Evolutionary conservation across 2,113 vertebrate species (phyloP), one percentile per base, ranked within the genome.

Genomic region (Pterocles burchelli): DNA sequence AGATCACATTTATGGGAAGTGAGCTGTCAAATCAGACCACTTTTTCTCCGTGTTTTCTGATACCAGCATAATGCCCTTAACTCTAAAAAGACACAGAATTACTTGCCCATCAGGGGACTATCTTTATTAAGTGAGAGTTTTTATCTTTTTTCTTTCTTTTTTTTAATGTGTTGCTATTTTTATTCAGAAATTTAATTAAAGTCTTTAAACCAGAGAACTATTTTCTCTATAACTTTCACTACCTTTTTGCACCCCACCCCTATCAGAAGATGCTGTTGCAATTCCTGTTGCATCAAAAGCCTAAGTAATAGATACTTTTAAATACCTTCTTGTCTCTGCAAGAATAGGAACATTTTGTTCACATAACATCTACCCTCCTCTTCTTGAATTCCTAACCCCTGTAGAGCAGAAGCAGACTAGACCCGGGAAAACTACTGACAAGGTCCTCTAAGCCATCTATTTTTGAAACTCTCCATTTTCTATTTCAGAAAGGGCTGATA

Each of bases 191-290:
- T 78, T 66, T 72, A 46, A 62, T 36, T 3, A 72, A 87, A 66
- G 26, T 46, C 2, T 62, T 63, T 62, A 48, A 79, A 76, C 1
- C 6, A 66, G 7, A 66, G 61, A 66, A 62, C 9, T 48, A 34
- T 73, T 81, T 91, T 67, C 31, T 67, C 15, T 4, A 0, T 33
- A 73, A 38, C 10, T 78, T 41, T 63, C 15, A 29, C 17, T 55
- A 43, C 2, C 17, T 72, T 90, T 81, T 63, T n/a, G 2, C 6
- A 38, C 34, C 5, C 3, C 3, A 25, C 1, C 0, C 4, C 9
- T 5, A 63, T 36, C 16, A 63, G 52, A 72, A 90, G 63, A 72
- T 45, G 9, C 10, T 49, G 7, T 54, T 76, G 17, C 13, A 36
- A 59, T 46, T 31, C 18, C 34, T 75, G 11, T 21, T 75, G 7